Percentiles rank a stretch among this genome's conserved stretches.
Conservation (phyloP, 2,113 vertebrate species). For the Pollimyrus isidori region DNA sequence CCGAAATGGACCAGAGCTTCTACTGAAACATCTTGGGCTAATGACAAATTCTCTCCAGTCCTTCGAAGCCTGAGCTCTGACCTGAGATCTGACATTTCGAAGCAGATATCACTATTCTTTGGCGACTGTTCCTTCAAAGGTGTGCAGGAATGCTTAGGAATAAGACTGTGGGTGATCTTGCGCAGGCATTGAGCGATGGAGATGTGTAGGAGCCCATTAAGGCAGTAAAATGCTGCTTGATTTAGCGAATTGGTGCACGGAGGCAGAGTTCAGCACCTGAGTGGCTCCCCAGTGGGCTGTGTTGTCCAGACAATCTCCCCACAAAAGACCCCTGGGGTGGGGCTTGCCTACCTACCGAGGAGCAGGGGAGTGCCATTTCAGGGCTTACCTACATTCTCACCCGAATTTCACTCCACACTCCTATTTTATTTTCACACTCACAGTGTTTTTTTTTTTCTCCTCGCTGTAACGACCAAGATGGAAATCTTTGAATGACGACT, state of each 20-base stretch:
- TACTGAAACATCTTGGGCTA: neutral
- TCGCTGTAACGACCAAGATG: slow-evolving; percentile 4
- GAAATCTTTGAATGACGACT: slow-evolving; percentile 3
- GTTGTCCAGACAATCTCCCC: slow-evolving; percentile 30
- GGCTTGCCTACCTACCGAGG: slow-evolving; percentile 11
- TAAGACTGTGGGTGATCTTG: neutral
- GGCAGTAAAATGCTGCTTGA: neutral
- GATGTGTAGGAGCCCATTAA: neutral
- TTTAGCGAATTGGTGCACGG: neutral
- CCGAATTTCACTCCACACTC: neutral
- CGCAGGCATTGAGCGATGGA: neutral
- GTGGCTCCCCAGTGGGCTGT: slow-evolving; percentile 25
- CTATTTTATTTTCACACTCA: neutral
- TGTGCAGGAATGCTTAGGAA: neutral
- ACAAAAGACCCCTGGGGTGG: slow-evolving; percentile 14
- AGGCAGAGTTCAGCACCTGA: slow-evolving; percentile 21
- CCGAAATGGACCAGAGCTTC: neutral
- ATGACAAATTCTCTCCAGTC: neutral
- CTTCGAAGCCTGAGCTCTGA: neutral
- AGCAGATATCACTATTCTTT: neutral
- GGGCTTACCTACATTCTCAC: neutral
- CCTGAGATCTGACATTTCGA: neutral
- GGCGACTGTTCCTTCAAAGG: neutral
- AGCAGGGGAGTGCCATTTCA: slow-evolving; percentile 19
- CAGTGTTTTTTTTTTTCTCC: neutral